phyloP scores from a whole-genome alignment of 2,113 vertebrate species.

The Kryptolebias marmoratus region DNA sequence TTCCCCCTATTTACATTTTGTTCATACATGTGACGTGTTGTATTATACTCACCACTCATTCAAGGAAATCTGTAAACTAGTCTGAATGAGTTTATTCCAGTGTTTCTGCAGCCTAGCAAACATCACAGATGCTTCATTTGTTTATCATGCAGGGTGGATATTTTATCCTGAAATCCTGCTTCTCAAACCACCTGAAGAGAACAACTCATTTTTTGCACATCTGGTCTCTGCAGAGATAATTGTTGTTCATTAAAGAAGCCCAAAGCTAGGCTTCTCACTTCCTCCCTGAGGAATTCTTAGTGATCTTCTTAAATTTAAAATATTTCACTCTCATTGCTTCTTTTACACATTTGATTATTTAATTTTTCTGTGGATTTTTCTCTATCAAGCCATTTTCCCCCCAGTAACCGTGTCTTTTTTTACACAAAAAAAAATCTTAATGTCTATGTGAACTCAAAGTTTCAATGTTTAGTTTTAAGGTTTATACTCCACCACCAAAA shows the following conservation, averaged over 20 bases:
- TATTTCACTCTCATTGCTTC: background rate
- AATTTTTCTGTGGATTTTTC: background rate
- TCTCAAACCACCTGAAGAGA: constrained; percentile 50
- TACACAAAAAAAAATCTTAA: background rate
- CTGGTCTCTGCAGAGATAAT: constrained; percentile 56
- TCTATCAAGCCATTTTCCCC: background rate
- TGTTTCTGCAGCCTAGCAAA: constrained; percentile 12
- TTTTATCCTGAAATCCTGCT: constrained; percentile 24
- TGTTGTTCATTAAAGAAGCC: constrained; percentile 21
- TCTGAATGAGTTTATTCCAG: constrained; percentile 21
- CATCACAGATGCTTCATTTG: constrained; percentile 46
- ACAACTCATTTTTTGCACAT: constrained; percentile 50
- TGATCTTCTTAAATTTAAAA: constrained; percentile 8
- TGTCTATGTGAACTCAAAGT: no score
- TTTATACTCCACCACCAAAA: no score
- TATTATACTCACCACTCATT: constrained; percentile 2
- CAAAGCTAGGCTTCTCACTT: constrained; percentile 1
- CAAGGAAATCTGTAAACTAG: constrained; percentile 15
- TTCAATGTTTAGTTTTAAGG: no score
- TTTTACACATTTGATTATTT: background rate
- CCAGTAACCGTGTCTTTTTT: fast-evolving
- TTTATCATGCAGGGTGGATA: constrained; percentile 26
- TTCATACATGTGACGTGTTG: no score
- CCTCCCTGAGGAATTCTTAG: constrained; percentile 7
- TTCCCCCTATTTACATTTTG: no score